Base-by-base conservation (phyloP, 2,113 vertebrate genomes). In the Oceanites oceanicus region DNA sequence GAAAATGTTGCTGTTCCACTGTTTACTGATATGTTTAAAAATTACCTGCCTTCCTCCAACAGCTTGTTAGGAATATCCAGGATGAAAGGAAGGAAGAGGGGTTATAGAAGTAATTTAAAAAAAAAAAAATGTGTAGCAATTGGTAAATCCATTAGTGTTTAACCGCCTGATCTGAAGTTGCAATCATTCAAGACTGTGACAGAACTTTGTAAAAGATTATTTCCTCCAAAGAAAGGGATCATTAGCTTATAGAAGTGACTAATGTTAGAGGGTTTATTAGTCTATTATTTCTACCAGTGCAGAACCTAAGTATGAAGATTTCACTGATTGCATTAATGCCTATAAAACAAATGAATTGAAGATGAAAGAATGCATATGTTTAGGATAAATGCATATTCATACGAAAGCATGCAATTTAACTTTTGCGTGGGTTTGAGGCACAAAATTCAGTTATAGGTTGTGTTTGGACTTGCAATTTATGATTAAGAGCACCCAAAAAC, bases 211-310 rank as follows among this genome's bases (percentile, higher is more conserved):
- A 81, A 94, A 91, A 92, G 79, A 96, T 86, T 0, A 94, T 96
- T 97, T 95, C 94, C 91, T 94, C 61, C 20, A 84, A 92, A 47
- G 68, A 92, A 77, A 89, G 5, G 94, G 80, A 84, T 89, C 80
- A 87, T 96, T 97, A 94, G 22, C 56, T 95, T 76, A 87, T 44
- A 67, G 68, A 86, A 95, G 96, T 95, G 26, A 78, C 47, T 84
- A 63, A 84, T 63, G 32, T 62, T 91, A 80, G 61, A 52, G 12
- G 18, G 38, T 30, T 94, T 92, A 95, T 89, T 91, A 78, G 47
- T 38, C 76, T 89, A 67, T 95, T 75, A 81, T 84, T 95, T 84
- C 61, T 87, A 50, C 9, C 56, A 78, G 68, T 87, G 89, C 61
- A 87, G 84, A 96, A 94, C 72, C 8, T 50, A 81, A 67, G 29